A percentile compares a stretch with the other conserved stretches of the same genome.
phyloP scores from a whole-genome alignment of 2,113 vertebrate genomes.

The Megaptera novaeangliae region DNA sequence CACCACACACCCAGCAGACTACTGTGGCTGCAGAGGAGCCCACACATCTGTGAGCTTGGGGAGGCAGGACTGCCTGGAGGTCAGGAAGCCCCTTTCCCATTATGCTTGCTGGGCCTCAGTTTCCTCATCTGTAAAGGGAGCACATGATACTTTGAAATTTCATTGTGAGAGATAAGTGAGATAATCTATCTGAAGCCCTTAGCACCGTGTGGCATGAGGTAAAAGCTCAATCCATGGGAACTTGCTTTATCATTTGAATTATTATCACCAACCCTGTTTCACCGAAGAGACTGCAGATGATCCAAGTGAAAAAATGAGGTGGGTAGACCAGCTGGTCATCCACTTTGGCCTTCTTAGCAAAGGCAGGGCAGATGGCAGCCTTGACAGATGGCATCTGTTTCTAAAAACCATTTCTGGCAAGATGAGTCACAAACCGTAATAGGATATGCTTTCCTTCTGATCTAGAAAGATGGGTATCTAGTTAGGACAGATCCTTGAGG shows the following conservation, averaged over 20 bases:
- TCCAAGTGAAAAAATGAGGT: not conserved
- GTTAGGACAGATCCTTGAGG: not conserved
- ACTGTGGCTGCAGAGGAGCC: not conserved
- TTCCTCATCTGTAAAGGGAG: not conserved
- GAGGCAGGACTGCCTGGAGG: not conserved
- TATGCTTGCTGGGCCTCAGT: not conserved
- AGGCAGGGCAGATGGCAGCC: conserved; percentile 18
- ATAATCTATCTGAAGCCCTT: not conserved
- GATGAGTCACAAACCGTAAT: not conserved
- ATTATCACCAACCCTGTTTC: not conserved
- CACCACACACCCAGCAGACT: not conserved
- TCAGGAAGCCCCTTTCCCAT: not conserved
- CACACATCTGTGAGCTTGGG: not conserved
- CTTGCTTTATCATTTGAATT: not conserved
- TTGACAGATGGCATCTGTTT: conserved; percentile 63
- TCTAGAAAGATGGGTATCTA: not conserved
- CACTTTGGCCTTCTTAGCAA: not conserved
- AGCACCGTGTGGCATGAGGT: not conserved
- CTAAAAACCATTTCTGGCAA: conserved; percentile 33
- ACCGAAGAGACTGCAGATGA: not conserved
- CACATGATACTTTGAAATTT: not conserved
- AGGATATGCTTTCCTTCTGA: conserved; percentile 6
- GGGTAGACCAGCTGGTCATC: not conserved
- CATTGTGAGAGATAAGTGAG: not conserved
- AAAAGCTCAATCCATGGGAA: not conserved